These are phyloP conservation scores for Manduca sexta DNA, from an alignment of 1,140 invertebrate genomes.

Conservation along the genomic window DNA sequence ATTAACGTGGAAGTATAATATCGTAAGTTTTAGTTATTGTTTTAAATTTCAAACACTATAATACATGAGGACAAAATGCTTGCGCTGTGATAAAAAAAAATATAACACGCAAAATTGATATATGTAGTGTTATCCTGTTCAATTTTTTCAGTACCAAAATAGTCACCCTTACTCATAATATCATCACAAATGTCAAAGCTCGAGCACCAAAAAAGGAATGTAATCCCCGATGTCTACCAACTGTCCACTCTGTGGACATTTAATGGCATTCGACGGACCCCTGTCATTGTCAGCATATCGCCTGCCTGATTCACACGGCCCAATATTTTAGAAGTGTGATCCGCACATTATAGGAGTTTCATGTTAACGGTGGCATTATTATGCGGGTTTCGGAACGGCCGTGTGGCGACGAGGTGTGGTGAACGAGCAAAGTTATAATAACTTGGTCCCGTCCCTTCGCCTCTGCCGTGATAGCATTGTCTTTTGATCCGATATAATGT, in stretches of 20 bases:
- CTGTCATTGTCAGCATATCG: conserved; percentile 28
- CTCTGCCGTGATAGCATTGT: conserved; percentile 33
- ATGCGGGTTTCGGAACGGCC: conserved; percentile 45
- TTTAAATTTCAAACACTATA: no score
- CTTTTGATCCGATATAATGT: conserved; percentile 40
- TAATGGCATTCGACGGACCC: conserved; percentile 29
- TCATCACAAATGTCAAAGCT: background rate
- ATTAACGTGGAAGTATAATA: no score
- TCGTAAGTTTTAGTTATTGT: no score
- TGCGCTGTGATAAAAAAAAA: no score
- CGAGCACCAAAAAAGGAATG: conserved; percentile 4
- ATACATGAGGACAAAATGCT: no score
- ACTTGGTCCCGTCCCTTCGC: conserved; percentile 42
- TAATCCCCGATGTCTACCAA: conserved; percentile 7
- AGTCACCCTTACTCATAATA: no score
- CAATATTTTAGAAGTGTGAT: conserved; percentile 39
- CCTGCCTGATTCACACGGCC: conserved; percentile 25
- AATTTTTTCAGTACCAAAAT: no score
- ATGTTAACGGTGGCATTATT: conserved; percentile 44
- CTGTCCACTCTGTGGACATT: conserved; percentile 21
- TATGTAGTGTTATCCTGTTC: no score
- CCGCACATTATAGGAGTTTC: conserved; percentile 38
- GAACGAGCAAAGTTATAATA: conserved; percentile 65
- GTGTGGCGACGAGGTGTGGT: conserved; percentile 43
- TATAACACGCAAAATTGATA: no score